phyloP scores from a whole-genome alignment of 2,888 invertebrate genomes.

The Rhogogaster chlorosoma region DNA sequence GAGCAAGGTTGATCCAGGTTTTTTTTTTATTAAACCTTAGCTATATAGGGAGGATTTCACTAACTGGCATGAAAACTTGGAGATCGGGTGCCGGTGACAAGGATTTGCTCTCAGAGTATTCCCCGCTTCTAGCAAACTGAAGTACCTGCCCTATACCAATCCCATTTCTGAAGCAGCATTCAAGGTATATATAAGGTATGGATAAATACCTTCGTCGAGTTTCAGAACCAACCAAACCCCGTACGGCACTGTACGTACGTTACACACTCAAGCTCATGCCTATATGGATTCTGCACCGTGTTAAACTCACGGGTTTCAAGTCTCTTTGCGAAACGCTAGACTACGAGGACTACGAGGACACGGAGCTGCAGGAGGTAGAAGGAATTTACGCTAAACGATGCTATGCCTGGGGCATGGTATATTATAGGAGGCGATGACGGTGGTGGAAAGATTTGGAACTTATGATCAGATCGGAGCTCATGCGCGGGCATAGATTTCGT shows the following conservation, averaged over 20 bases:
- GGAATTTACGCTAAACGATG: not conserved
- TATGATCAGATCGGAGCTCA: not conserved
- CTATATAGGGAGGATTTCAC: not conserved
- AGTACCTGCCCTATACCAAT: not conserved
- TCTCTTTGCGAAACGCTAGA: constrained; percentile 24
- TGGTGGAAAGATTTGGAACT: not conserved
- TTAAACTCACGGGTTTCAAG: constrained; percentile 22
- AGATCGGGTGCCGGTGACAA: constrained; percentile 7
- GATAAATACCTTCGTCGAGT: not conserved
- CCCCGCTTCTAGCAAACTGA: not conserved
- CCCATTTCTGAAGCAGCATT: not conserved
- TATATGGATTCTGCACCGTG: constrained; percentile 12
- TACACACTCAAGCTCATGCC: not conserved
- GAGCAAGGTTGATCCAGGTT: not conserved
- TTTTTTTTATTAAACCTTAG: not conserved
- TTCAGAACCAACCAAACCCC: not conserved
- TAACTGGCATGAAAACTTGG: not conserved
- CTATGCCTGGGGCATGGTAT: no score
- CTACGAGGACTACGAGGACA: not conserved
- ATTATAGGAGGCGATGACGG: not conserved
- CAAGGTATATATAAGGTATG: not conserved
- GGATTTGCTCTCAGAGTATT: constrained; percentile 43
- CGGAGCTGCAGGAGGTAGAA: not conserved
- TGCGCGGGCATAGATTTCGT: not conserved
- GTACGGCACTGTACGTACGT: not conserved